Conservation (phyloP, 2,797 vertebrate species). For the Cossypha heuglini region DNA sequence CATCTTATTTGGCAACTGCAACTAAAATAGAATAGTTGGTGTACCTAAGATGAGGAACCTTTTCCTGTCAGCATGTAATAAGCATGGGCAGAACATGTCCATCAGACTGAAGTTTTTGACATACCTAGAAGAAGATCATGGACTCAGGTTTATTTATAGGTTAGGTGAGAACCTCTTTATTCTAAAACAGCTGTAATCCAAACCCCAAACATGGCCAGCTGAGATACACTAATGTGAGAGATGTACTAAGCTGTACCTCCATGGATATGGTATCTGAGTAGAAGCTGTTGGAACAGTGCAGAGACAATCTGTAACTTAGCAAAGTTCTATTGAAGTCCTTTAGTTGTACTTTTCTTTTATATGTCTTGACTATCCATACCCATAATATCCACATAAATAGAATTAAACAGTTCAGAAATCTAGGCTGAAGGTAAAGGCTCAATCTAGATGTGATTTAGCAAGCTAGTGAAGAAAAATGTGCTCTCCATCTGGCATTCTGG, state of each 20-base stretch:
- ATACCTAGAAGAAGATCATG: not conserved
- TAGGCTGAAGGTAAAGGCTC: not conserved
- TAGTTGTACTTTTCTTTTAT: not conserved
- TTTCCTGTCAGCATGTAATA: not conserved
- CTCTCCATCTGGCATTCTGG: not conserved
- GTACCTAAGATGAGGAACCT: not conserved
- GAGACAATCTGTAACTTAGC: not conserved
- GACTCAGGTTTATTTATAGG: not conserved
- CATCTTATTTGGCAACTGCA: not conserved
- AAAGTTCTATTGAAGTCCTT: not conserved
- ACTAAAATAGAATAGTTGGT: not conserved
- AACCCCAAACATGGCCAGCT: not conserved
- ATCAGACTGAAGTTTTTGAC: not conserved
- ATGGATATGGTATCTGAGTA: not conserved
- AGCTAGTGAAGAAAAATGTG: not conserved
- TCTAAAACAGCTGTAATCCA: not conserved
- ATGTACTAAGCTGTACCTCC: not conserved
- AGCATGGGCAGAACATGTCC: not conserved
- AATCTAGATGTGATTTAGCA: not conserved
- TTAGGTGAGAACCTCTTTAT: not conserved
- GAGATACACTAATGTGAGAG: not conserved
- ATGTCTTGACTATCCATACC: not conserved
- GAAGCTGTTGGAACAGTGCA: not conserved
- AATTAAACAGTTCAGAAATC: not conserved
- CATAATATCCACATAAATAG: not conserved